Percentiles rank a stretch among this genome's conserved stretches.
Evolutionary conservation across 2,888 invertebrate genomes (phyloP).

Genomic region (Zhengitettix transpicula): DNA sequence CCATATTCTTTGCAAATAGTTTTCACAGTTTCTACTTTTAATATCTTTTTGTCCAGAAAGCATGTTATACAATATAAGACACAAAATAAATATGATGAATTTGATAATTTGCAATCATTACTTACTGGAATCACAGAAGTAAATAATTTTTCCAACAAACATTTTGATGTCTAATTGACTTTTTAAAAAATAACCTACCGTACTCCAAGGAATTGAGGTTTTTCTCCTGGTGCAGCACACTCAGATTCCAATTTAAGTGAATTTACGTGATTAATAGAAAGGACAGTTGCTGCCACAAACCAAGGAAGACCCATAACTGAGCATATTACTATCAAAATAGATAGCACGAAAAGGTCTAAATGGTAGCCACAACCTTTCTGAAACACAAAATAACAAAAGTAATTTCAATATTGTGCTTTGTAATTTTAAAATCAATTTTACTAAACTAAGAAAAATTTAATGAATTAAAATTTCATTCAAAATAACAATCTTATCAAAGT

Average conservation of each 20-base stretch:
- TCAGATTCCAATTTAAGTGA: conserved; percentile 89
- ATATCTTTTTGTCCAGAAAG: too few species aligned
- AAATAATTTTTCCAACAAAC: too few species aligned
- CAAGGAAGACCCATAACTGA: conserved; percentile 87
- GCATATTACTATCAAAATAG: conserved; percentile 75
- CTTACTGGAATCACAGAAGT: too few species aligned
- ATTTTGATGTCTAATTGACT: not conserved
- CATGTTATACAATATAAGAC: too few species aligned
- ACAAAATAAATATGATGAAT: too few species aligned
- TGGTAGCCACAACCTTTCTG: conserved; percentile 93
- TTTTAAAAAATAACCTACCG: conserved; percentile 24
- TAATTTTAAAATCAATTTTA: not conserved
- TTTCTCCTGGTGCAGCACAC: conserved; percentile 93
- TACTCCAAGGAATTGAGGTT: conserved; percentile 88
- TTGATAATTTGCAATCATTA: too few species aligned
- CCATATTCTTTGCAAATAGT: too few species aligned
- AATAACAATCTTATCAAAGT: too few species aligned
- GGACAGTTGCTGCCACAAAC: conserved; percentile 94
- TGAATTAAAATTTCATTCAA: not conserved
- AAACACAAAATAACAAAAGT: conserved; percentile 11
- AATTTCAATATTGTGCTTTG: not conserved
- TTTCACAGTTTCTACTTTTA: too few species aligned
- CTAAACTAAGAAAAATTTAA: not conserved
- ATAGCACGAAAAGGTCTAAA: conserved; percentile 78
- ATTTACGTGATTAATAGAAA: conserved; percentile 95